phyloP scores from a whole-genome alignment of 2,888 invertebrate genomes.

The Dynastes tityus region DNA sequence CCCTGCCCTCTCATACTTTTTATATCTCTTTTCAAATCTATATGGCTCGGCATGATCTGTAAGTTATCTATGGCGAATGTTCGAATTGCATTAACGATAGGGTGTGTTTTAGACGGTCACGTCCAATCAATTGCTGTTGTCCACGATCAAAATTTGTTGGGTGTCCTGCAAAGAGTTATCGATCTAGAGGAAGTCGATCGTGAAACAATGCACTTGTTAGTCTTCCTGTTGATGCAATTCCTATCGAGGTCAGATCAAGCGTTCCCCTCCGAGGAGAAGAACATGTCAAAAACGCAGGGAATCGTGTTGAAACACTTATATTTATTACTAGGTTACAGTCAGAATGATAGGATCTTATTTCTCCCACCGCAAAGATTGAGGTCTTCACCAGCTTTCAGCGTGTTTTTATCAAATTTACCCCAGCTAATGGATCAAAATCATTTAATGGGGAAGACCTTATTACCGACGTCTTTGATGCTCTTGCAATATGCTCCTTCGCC shows the following conservation, averaged over 20 bases:
- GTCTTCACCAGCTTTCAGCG: constrained; percentile 94
- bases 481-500: constrained; percentile 90
- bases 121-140: constrained; percentile 87
- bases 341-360: constrained; percentile 91
- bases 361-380: constrained; percentile 91
- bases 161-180: constrained; percentile 88
- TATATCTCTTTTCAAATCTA: constrained; percentile 27
- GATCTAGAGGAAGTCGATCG: constrained; percentile 96
- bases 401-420: constrained; percentile 93
- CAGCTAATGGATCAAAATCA: constrained; percentile 97
- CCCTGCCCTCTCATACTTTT: background rate
- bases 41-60: constrained; percentile 38
- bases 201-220: constrained; percentile 94
- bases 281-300: constrained; percentile 84
- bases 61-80: background rate
- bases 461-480: constrained; percentile 87
- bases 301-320: constrained; percentile 94
- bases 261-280: constrained; percentile 90
- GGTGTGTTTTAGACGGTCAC: constrained; percentile 78
- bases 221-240: constrained; percentile 98
- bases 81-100: background rate
- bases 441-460: constrained; percentile 90
- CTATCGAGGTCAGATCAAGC: constrained; percentile 88
- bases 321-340: constrained; percentile 93
- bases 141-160: constrained; percentile 86